Percentiles rank a stretch among this genome's conserved stretches.
phyloP scores from a whole-genome alignment of 2,797 vertebrate species.

The Protonibea diacanthus region DNA sequence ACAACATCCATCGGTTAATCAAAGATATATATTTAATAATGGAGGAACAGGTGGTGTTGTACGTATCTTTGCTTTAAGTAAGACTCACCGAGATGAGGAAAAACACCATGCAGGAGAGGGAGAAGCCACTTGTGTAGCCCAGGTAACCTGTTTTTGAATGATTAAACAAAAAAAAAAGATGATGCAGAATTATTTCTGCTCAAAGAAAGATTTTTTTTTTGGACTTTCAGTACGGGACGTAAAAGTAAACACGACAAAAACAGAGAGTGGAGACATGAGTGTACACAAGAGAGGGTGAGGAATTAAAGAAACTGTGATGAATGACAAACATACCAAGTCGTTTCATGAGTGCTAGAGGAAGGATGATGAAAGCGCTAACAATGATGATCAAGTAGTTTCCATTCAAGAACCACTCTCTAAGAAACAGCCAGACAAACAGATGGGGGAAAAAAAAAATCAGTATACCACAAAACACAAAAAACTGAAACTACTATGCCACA shows the following conservation, averaged over 20 bases:
- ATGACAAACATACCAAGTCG: conserved; percentile 91
- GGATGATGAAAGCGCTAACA: conserved; percentile 91
- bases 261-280: conserved; percentile 4
- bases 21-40: conserved; percentile 27
- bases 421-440: conserved; percentile 57
- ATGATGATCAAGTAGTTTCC: conserved; percentile 92
- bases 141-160: conserved; percentile 89
- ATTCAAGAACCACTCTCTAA: conserved; percentile 93
- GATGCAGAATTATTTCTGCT: not conserved
- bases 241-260: conserved; percentile 14
- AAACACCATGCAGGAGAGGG: conserved; percentile 97
- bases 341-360: conserved; percentile 95
- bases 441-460: conserved; percentile 43
- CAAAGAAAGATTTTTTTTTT: not conserved
- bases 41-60: not conserved
- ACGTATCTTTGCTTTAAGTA: not conserved
- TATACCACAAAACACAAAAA: conserved; percentile 6
- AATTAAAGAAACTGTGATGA: conserved; percentile 8
- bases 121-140: conserved; percentile 98
- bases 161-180: conserved; percentile 15
- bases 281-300: not conserved
- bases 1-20: conserved; percentile 3
- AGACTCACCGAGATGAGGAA: conserved; percentile 97
- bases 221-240: conserved; percentile 5
- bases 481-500: not conserved